Evolutionary conservation across 2,797 vertebrate genomes (phyloP), one percentile per base, ranked within the genome.

Genomic region (Acanthopagrus latus): DNA sequence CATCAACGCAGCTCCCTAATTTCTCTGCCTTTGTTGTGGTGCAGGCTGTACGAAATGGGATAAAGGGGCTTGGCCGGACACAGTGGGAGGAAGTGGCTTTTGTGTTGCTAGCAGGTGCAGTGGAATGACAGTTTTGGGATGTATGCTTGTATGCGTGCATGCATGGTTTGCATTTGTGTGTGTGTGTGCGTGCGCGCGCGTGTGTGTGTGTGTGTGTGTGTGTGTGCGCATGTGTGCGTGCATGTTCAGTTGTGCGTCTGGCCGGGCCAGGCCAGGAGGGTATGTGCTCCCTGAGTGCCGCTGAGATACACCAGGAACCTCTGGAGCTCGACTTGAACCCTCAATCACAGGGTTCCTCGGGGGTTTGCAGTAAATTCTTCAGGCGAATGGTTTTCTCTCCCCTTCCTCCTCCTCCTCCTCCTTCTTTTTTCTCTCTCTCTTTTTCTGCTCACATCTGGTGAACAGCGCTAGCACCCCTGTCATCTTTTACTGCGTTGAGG

Each of bases 401-500:
- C 88, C 66, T 76, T 85, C 88, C 87, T 67, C 76, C 75, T 74
- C 86, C 84, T 80, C 79, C 84, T 80, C 79, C 60, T 80, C 70
- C 56, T 76, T 21, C 33, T 68, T 85, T 72, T 86, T 11, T 83
- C 77, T 89, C 62, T 84, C 83, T 76, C 71, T 85, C 69, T 86
- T 76, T 72, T 86, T 91, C 77, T 71, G 64, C 92, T 89, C 93
- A 94, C 94, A 95, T 95, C 94, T 95, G 94, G 94, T 92, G 92
- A 93, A 93, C 95, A 95, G 94, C 52, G 73, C 92, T 91, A 91
- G 92, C 93, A 91, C 93, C 93, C 92, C 91, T 91, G 93, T 94
- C 94, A 95, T 94, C 93, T 95, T 95, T 95, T 94, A 95, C 94
- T 91, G 94, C 84, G 91, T 92, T 95, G 93, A 95, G 94, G 92